phyloP scores from a whole-genome alignment of 2,113 vertebrate species.

The Chinchilla lanigera region DNA sequence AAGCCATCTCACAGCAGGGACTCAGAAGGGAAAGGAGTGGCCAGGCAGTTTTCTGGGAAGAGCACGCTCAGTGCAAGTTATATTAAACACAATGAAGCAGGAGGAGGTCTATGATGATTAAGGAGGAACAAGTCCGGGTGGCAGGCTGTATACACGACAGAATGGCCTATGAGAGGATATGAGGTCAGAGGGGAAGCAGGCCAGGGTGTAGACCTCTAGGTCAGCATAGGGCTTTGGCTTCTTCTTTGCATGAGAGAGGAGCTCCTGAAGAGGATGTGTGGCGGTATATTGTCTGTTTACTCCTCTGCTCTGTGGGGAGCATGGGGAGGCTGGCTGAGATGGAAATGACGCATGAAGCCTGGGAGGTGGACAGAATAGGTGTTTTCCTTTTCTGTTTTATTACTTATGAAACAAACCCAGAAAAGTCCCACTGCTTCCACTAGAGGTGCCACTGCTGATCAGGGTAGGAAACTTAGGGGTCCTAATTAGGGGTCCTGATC shows the following conservation, averaged over 20 bases:
- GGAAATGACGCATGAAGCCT: neutral
- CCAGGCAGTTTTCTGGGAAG: neutral
- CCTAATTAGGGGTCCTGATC: neutral
- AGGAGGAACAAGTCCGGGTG: neutral
- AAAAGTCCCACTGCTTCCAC: neutral
- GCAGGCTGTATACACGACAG: neutral
- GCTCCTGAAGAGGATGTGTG: too few species aligned
- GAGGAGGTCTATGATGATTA: neutral
- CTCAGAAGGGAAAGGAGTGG: neutral
- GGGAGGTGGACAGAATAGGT: neutral
- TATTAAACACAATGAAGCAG: neutral
- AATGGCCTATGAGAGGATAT: neutral
- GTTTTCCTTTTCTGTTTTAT: slow-evolving; percentile 2
- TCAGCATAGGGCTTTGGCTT: neutral
- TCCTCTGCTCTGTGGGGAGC: neutral
- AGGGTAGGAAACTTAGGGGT: neutral
- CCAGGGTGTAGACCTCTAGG: neutral
- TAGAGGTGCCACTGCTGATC: neutral
- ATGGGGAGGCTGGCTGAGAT: neutral
- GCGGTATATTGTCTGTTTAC: neutral
- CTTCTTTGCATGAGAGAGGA: neutral
- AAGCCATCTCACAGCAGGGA: neutral
- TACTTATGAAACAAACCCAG: neutral
- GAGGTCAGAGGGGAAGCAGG: neutral
- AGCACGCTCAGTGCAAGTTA: neutral